Conservation (phyloP, 2,888 invertebrate genomes). For the Megastigmus dorsalis region DNA sequence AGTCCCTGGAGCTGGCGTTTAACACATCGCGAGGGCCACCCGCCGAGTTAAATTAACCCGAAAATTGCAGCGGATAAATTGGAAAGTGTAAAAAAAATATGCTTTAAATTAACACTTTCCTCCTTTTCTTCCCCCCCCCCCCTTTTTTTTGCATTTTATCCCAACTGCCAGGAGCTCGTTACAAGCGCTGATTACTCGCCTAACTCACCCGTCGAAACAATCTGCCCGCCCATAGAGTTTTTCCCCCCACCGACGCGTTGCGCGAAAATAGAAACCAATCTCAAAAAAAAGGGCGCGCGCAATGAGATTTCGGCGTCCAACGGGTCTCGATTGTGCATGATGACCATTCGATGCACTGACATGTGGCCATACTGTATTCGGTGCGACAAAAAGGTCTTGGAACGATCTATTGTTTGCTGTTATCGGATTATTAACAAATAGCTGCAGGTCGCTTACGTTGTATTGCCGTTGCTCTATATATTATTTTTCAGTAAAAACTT, state of each 20-base stretch:
- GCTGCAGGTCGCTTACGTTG: no score
- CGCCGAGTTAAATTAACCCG: slow-evolving; percentile 33
- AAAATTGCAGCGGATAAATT: slow-evolving; percentile 37
- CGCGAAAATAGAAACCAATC: slow-evolving; percentile 35
- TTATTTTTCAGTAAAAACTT: no score
- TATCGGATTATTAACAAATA: no score
- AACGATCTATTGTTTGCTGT: no score
- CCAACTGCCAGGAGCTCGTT: slow-evolving; percentile 7
- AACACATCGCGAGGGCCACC: slow-evolving; percentile 10
- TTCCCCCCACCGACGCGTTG: no score
- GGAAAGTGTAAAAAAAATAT: slow-evolving; percentile 25
- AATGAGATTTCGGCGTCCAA: slow-evolving; percentile 25
- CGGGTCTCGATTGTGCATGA: not conserved
- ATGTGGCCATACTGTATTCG: no score
- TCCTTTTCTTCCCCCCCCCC: no score
- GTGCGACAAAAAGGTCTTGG: no score
- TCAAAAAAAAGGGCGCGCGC: slow-evolving; percentile 13
- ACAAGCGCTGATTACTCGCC: slow-evolving; percentile 25
- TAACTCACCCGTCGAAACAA: slow-evolving; percentile 29
- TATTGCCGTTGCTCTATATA: no score
- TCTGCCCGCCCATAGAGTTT: slow-evolving; percentile 11
- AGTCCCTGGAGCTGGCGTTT: not conserved
- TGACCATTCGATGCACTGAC: no score
- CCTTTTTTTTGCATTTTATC: not conserved
- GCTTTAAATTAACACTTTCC: slow-evolving; percentile 20